Conservation (phyloP, 2,888 invertebrate species). For the Troglohyphantes excavatus region DNA sequence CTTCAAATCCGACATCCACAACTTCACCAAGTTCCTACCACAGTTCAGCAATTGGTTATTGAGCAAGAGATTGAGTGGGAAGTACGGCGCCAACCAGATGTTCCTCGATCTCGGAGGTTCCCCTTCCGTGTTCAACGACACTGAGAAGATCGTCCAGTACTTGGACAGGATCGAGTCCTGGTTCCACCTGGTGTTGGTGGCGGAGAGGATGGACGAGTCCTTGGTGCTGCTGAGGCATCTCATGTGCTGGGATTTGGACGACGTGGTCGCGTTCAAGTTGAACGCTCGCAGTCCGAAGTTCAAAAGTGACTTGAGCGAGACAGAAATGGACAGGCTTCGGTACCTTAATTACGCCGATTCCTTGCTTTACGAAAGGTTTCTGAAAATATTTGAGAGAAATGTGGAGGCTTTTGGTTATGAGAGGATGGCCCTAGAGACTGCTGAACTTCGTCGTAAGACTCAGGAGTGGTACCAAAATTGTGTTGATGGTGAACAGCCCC, state of each 20-base stretch:
- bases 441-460: constrained; percentile 57
- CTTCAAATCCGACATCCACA: constrained; percentile 46
- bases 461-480: constrained; percentile 79
- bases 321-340: constrained; percentile 57
- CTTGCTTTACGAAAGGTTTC: constrained; percentile 79
- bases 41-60: neutral
- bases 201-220: constrained; percentile 82
- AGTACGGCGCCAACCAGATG: constrained; percentile 82
- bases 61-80: constrained; percentile 25
- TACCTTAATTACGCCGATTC: constrained; percentile 78
- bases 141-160: constrained; percentile 76
- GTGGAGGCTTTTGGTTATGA: constrained; percentile 77
- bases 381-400: constrained; percentile 73
- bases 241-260: constrained; percentile 81
- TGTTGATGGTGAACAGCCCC: constrained; percentile 69
- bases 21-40: constrained; percentile 45
- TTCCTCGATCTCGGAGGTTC: constrained; percentile 81
- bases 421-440: constrained; percentile 73
- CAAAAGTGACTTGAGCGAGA: constrained; percentile 62
- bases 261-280: constrained; percentile 81
- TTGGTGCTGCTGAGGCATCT: constrained; percentile 81
- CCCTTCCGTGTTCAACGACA: constrained; percentile 79
- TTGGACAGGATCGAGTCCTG: constrained; percentile 80
- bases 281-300: constrained; percentile 80
- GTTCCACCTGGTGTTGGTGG: constrained; percentile 82